Conservation (phyloP, 2,113 vertebrate species). For the Pluvianellus socialis region DNA sequence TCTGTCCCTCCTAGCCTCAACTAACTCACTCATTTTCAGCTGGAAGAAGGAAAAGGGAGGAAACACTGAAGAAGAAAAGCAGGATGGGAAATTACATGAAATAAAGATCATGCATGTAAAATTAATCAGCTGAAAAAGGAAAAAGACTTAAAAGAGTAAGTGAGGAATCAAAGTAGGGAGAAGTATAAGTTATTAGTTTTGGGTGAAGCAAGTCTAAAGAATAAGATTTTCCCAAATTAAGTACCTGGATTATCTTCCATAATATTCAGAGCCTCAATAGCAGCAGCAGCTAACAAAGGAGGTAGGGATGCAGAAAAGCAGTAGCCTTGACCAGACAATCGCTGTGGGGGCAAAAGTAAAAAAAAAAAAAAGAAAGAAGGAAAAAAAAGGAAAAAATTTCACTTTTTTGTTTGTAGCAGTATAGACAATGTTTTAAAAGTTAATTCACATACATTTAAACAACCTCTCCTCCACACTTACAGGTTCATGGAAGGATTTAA, state of each 20-base stretch:
- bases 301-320: constrained; percentile 97
- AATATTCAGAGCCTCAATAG: constrained; percentile 93
- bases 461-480: not conserved
- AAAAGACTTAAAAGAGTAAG: not conserved
- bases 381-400: not conserved
- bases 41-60: not conserved
- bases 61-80: not conserved
- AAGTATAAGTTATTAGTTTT: not conserved
- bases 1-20: not conserved
- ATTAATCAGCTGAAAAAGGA: not conserved
- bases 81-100: not conserved
- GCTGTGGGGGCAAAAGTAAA: constrained; percentile 56
- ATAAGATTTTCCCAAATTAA: not conserved
- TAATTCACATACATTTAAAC: not conserved
- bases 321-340: constrained; percentile 95
- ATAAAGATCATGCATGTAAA: not conserved
- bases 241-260: constrained; percentile 97
- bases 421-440: not conserved
- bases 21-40: not conserved
- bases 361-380: not conserved
- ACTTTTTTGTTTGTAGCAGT: not conserved
- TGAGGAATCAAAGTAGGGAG: not conserved
- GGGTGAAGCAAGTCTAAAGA: not conserved
- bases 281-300: constrained; percentile 90
- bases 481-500: not conserved